Evolutionary conservation across 2,113 vertebrate species (phyloP), one percentile per base, ranked within the genome.

Genomic region (Leptobrachium leishanense): DNA sequence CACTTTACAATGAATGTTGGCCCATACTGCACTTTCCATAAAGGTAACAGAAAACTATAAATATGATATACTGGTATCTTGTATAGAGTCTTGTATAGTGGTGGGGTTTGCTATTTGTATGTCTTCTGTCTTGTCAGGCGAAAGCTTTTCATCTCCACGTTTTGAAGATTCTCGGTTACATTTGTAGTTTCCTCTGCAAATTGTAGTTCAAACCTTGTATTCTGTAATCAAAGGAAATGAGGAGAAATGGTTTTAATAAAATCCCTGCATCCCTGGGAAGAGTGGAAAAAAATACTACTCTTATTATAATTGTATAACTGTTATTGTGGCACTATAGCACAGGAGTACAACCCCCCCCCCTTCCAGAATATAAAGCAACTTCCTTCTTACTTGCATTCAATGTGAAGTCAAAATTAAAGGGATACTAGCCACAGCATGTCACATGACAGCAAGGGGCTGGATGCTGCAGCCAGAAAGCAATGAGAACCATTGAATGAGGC

Each of bases 181-280:
- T 66, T 13, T 72, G 77, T 43, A 66, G 68, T 43, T 66, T 72
- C 13, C 13, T 46, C 15, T 79, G 69, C 13, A 72, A 72, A 43
- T 72, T 57, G 42, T 66, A 79, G 6, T 40, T 72, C 69, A 66
- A 13, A 43, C 62, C 11, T 46, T 79, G 69, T 63, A 46, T 72
- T 43, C 70, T 79, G 62, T 39, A 76, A 40, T 57, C 6, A 75
- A 43, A 75, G n/a, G 10, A 75, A 50, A 39, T 11, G 20, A 42
- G 7, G 15, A 65, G 20, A 12, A 13, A 4, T 20, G 4, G 8
- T 59, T 6, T 59, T 59, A 71, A 53, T 5, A 39, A 67, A 3
- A 13, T 39, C 2, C 39, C 39, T 67, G 9, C 46, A 50, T 5
- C 46, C 46, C 20, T 31, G 20, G 20, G 20, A 31, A 31, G 20